Evolutionary conservation across 2,888 invertebrate species (phyloP).

Genomic region (Nebria salina): DNA sequence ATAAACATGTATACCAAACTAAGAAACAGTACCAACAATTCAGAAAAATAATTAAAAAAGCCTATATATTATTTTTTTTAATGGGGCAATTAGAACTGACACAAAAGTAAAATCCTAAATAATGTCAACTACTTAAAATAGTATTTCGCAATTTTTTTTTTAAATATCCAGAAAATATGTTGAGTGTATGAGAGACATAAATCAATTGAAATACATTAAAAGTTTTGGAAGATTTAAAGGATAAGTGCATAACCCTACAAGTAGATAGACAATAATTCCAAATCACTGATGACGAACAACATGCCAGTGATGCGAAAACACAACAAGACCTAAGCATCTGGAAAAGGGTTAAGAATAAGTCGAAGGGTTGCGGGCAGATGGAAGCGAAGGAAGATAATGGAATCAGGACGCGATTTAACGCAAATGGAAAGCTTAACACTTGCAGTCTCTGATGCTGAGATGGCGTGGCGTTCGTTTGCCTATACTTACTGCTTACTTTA

Average conservation of each 20-base stretch:
- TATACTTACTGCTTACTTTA: slow-evolving; percentile 42
- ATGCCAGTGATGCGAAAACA: not conserved
- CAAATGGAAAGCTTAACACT: slow-evolving; percentile 45
- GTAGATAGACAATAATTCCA: not conserved
- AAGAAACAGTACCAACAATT: not conserved
- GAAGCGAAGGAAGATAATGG: slow-evolving; percentile 34
- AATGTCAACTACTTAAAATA: too few species aligned
- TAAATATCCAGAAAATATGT: not conserved
- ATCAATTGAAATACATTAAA: not conserved
- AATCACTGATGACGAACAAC: not conserved
- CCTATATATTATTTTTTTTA: too few species aligned
- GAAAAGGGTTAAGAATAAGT: slow-evolving; percentile 45
- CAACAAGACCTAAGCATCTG: slow-evolving; percentile 8
- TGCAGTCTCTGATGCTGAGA: slow-evolving; percentile 14
- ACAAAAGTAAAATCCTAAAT: too few species aligned
- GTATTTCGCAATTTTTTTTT: too few species aligned
- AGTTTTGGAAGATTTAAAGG: not conserved
- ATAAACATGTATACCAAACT: not conserved
- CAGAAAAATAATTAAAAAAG: too few species aligned
- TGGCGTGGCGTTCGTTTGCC: slow-evolving; percentile 16
- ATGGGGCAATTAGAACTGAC: too few species aligned
- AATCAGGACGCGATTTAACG: slow-evolving; percentile 40
- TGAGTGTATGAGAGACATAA: not conserved
- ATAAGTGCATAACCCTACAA: not conserved
- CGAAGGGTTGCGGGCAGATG: slow-evolving; percentile 16